Evolutionary conservation across 2,888 invertebrate genomes (phyloP).

Genomic region (Diarsia rubi): DNA sequence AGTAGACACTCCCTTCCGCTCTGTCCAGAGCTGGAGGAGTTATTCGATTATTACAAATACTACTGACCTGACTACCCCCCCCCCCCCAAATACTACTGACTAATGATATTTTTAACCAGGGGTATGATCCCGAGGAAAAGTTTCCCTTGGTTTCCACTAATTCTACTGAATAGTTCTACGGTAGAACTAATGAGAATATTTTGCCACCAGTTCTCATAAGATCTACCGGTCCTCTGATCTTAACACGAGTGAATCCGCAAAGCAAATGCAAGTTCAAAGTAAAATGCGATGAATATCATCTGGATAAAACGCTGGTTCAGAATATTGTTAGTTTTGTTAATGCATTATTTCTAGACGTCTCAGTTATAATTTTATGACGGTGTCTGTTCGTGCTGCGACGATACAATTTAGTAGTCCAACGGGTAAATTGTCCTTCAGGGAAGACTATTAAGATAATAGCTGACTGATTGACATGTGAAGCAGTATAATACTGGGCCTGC

Average conservation of each 20-base stretch:
- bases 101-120: not conserved
- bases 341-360: slow-evolving; percentile 31
- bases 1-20: too few species aligned
- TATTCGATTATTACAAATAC: too few species aligned
- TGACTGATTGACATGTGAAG: slow-evolving; percentile 3
- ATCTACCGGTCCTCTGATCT: too few species aligned
- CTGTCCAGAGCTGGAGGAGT: too few species aligned
- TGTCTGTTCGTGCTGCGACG: slow-evolving; percentile 14
- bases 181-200: too few species aligned
- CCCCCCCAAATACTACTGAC: too few species aligned
- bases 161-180: too few species aligned
- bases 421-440: not conserved
- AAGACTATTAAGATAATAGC: slow-evolving; percentile 5
- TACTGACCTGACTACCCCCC: too few species aligned
- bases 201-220: too few species aligned
- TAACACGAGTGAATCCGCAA: not conserved
- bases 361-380: slow-evolving; percentile 13
- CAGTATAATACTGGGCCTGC: too few species aligned
- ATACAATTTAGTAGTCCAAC: not conserved
- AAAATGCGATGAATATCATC: slow-evolving; percentile 19
- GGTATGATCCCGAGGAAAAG: not conserved
- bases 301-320: slow-evolving; percentile 21
- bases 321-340: slow-evolving; percentile 31
- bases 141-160: not conserved
- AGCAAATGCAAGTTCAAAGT: slow-evolving; percentile 1